phyloP scores from a whole-genome alignment of 2,888 invertebrate species.

The Scaptomyza flava region DNA sequence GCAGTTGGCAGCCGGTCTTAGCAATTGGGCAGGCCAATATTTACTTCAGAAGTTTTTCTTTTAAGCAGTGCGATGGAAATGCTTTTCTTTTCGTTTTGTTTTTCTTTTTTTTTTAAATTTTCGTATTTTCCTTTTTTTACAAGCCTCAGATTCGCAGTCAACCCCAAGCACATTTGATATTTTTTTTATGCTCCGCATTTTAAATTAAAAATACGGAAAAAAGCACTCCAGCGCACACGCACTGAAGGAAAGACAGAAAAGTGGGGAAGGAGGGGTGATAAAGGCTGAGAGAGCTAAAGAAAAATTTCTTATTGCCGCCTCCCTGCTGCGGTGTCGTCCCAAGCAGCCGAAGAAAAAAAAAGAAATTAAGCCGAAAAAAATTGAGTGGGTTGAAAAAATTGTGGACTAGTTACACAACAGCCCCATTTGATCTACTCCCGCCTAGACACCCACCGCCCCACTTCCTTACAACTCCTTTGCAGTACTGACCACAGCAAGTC shows the following conservation, averaged over 20 bases:
- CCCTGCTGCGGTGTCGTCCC: slow-evolving; percentile 56
- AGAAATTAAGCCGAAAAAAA: slow-evolving; percentile 80
- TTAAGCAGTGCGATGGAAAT: slow-evolving; percentile 66
- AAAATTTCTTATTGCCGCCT: slow-evolving; percentile 81
- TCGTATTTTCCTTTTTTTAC: slow-evolving; percentile 12
- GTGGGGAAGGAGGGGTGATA: background rate
- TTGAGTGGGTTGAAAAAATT: slow-evolving; percentile 81
- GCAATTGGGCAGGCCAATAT: slow-evolving; percentile 82
- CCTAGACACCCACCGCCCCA: background rate
- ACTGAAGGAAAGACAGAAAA: slow-evolving; percentile 33
- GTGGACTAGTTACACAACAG: slow-evolving; percentile 69
- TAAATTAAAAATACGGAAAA: slow-evolving; percentile 81
- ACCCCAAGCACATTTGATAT: slow-evolving; percentile 66
- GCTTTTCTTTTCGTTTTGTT: slow-evolving; percentile 52
- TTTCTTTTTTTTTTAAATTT: slow-evolving; percentile 23
- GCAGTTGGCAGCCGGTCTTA: slow-evolving; percentile 76
- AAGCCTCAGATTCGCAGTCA: slow-evolving; percentile 38
- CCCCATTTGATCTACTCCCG: slow-evolving; percentile 16
- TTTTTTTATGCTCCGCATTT: slow-evolving; percentile 70
- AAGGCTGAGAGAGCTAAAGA: slow-evolving; percentile 57
- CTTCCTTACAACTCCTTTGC: background rate
- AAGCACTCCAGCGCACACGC: slow-evolving; percentile 75
- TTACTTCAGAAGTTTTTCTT: slow-evolving; percentile 81
- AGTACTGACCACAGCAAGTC: slow-evolving; percentile 36
- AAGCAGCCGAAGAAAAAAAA: slow-evolving; percentile 69